phyloP scores from a whole-genome alignment of 2,888 invertebrate species.

The Patella caerulea region DNA sequence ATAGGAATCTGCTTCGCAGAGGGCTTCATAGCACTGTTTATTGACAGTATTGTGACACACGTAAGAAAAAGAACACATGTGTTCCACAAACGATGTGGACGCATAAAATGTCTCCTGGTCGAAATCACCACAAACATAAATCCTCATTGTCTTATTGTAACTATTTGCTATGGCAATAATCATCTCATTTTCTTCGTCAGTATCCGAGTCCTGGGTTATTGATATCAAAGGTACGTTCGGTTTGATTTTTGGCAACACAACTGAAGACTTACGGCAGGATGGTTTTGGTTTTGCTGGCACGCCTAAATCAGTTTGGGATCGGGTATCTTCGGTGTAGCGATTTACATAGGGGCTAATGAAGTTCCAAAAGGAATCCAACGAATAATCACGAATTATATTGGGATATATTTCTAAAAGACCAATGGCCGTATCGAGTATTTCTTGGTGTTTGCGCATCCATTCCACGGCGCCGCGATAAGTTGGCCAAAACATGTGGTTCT shows the following conservation, averaged over 20 bases:
- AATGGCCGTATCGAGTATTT: constrained; percentile 31
- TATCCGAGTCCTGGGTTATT: constrained; percentile 23
- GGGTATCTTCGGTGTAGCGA: constrained; percentile 8
- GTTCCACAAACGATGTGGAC: not conserved
- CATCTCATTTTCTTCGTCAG: not conserved
- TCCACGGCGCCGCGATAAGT: constrained; percentile 32
- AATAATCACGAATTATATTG: constrained; percentile 32
- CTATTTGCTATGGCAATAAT: not conserved
- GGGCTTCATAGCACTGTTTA: not conserved
- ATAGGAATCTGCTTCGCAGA: constrained; percentile 20
- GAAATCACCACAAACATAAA: not conserved
- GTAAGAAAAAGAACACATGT: not conserved
- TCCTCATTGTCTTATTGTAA: not conserved
- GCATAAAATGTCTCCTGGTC: not conserved
- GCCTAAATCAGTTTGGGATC: not conserved
- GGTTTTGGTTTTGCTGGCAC: not conserved
- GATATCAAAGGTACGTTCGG: constrained; percentile 22
- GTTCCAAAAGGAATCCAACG: constrained; percentile 27
- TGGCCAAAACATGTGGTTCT: constrained; percentile 31
- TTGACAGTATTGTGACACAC: not conserved
- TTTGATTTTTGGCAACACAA: not conserved
- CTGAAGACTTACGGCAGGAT: not conserved
- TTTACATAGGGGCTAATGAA: constrained; percentile 22
- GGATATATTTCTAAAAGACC: constrained; percentile 36
- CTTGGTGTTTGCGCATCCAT: constrained; percentile 36